Evolutionary conservation across 2,888 invertebrate genomes (phyloP).

Genomic region (Parelbella ahira): DNA sequence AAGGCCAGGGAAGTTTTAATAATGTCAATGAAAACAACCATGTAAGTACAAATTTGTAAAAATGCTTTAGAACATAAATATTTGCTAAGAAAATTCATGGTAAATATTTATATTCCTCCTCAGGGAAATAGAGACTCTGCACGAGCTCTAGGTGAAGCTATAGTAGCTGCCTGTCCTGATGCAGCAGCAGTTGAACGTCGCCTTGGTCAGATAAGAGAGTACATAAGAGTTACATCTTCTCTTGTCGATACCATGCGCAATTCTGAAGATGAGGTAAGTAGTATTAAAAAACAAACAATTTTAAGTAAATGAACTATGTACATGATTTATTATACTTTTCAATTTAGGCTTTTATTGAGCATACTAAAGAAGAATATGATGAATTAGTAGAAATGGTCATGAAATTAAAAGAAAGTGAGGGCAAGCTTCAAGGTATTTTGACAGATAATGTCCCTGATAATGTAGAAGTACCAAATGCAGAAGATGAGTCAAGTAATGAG

Average conservation of each 20-base stretch:
- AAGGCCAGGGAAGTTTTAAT: conserved; percentile 63
- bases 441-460: conserved; percentile 55
- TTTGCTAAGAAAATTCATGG: too few species aligned
- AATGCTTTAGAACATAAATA: too few species aligned
- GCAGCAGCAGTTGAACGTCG: conserved; percentile 85
- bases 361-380: conserved; percentile 78
- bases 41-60: conserved; percentile 43
- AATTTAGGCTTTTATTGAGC: conserved; percentile 75
- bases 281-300: background rate
- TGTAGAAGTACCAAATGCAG: conserved; percentile 56
- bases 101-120: too few species aligned
- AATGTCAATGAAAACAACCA: conserved; percentile 68
- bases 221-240: conserved; percentile 85
- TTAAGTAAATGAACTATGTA: too few species aligned
- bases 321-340: conserved; percentile 37
- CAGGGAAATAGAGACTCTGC: conserved; percentile 69
- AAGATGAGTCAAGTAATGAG: conserved; percentile 29
- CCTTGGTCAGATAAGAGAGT: conserved; percentile 86
- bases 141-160: conserved; percentile 66
- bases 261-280: conserved; percentile 83
- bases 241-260: conserved; percentile 86
- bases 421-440: conserved; percentile 82
- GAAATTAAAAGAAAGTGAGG: conserved; percentile 86
- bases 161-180: conserved; percentile 80
- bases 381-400: conserved; percentile 84